Conservation (phyloP, 37 sponge, comb jelly and placozoan species). For the Amphimedon queenslandica region DNA sequence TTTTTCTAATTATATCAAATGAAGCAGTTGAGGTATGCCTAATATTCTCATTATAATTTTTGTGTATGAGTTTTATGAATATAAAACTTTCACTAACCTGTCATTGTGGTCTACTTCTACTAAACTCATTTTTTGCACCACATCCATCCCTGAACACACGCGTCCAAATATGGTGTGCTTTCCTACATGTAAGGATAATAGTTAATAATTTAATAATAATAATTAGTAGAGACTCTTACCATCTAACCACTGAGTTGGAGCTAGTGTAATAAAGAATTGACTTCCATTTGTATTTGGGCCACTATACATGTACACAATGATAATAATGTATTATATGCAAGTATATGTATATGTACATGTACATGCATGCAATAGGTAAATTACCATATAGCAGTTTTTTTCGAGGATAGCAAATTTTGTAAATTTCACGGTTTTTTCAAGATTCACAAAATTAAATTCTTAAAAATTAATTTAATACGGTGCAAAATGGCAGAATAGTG, state of each 20-base stretch:
- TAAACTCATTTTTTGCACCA: constrained; percentile 85
- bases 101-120: constrained; percentile 81
- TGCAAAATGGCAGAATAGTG: too few species aligned
- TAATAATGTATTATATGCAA: background rate
- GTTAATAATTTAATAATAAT: background rate
- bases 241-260: constrained; percentile 95
- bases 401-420: too few species aligned
- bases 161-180: constrained; percentile 99
- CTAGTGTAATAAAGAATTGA: constrained; percentile 97
- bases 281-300: constrained; percentile 99
- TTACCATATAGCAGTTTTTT: background rate
- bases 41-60: too few species aligned
- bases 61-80: background rate
- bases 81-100: constrained; percentile 30
- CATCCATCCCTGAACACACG: constrained; percentile 84
- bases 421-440: background rate
- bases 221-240: constrained; percentile 33
- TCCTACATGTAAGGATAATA: constrained; percentile 27
- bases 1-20: too few species aligned
- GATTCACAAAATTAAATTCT: too few species aligned
- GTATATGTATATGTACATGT: constrained; percentile 8
- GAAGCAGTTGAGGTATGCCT: too few species aligned
- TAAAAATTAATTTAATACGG: too few species aligned
- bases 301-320: constrained; percentile 51
- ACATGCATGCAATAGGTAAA: background rate